These are phyloP conservation scores for Zaprionus gabonicus DNA, from an alignment of 1,140 invertebrate genomes.

Conservation along the genomic window DNA sequence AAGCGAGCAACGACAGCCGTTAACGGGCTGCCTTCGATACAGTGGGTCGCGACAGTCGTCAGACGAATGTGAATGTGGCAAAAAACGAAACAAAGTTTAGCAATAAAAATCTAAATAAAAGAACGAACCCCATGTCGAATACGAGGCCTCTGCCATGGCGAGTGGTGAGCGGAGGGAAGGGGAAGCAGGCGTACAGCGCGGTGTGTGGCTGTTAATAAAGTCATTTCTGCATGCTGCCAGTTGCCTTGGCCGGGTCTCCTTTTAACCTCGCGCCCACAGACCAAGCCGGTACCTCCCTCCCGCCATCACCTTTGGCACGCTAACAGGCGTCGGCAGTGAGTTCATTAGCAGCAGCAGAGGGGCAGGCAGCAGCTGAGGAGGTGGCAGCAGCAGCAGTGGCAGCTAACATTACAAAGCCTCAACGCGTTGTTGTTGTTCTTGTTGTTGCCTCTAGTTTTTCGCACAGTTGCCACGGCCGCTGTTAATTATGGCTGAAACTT, in stretches of 20 bases:
- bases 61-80: constrained; percentile 52
- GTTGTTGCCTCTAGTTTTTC: constrained; percentile 55
- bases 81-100: constrained; percentile 74
- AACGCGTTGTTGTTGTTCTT: constrained; percentile 30
- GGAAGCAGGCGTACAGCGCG: constrained; percentile 5
- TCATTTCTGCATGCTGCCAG: constrained; percentile 69
- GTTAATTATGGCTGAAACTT: constrained; percentile 70
- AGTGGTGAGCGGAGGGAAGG: background rate
- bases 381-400: background rate
- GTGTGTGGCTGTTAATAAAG: constrained; percentile 66
- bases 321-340: constrained; percentile 50
- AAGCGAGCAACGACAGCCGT: background rate
- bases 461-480: constrained; percentile 51
- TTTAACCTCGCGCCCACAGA: background rate
- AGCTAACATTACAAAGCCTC: constrained; percentile 59
- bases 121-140: background rate
- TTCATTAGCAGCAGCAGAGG: constrained; percentile 65
- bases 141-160: background rate
- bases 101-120: constrained; percentile 79
- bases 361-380: background rate
- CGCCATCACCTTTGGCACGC: constrained; percentile 35
- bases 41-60: constrained; percentile 7
- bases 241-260: background rate
- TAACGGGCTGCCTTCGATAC: constrained; percentile 4
- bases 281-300: background rate